A percentile compares a stretch with the other conserved stretches of the same genome.
These are phyloP conservation scores for Nipponacmea schrenckii DNA, from an alignment of 2,888 invertebrate species.

Conservation along the genomic window DNA sequence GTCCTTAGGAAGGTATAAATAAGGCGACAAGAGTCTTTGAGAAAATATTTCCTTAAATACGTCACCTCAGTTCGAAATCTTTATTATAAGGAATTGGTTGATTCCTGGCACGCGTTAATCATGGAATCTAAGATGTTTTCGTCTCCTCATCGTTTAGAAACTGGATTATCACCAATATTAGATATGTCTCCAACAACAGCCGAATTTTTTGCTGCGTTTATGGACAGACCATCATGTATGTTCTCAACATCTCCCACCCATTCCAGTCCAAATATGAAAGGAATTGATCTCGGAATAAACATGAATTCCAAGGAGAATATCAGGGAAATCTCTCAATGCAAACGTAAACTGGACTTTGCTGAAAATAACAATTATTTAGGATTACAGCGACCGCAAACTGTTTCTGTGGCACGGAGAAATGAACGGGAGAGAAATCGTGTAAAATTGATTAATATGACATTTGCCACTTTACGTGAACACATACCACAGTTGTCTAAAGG, in stretches of 20 bases:
- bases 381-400: conserved; percentile 71
- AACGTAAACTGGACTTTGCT: conserved; percentile 47
- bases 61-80: neutral
- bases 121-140: conserved; percentile 3
- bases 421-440: conserved; percentile 93
- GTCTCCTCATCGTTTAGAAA: neutral
- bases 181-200: neutral
- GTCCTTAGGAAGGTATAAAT: neutral
- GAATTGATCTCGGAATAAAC: neutral
- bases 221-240: conserved; percentile 38
- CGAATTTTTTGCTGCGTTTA: conserved; percentile 5
- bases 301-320: conserved; percentile 18
- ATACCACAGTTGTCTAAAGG: conserved; percentile 47
- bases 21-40: neutral
- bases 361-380: conserved; percentile 39
- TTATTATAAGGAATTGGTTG: too few relatives aligned
- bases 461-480: conserved; percentile 55
- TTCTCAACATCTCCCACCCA: conserved; percentile 20
- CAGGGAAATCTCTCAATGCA: conserved; percentile 28
- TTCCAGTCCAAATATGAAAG: conserved; percentile 11
- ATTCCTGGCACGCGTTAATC: neutral
- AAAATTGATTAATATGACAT: conserved; percentile 74
- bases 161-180: conserved; percentile 3
- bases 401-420: conserved; percentile 85
- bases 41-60: conserved; percentile 3